A percentile compares a stretch with the other conserved stretches of the same genome.
These are phyloP conservation scores for Anolis carolinensis DNA, from an alignment of 2,113 vertebrate genomes.

Conservation along the genomic window DNA sequence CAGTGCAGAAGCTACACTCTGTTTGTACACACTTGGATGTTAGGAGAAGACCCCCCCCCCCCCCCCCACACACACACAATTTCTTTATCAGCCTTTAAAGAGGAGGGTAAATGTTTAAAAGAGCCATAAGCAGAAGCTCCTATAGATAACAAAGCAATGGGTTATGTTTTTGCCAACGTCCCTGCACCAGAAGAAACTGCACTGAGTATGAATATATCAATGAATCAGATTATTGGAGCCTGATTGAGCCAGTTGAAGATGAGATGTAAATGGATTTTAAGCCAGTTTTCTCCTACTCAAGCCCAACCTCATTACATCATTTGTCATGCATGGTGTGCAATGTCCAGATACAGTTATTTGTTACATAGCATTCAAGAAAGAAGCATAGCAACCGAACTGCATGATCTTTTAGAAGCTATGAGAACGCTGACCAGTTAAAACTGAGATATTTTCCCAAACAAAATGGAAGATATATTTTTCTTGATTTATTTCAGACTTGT, in stretches of 20 bases:
- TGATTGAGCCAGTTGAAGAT: too few species aligned
- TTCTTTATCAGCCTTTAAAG: background rate
- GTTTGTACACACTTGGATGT: background rate
- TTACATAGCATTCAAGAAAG: background rate
- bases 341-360: background rate
- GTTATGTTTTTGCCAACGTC: background rate
- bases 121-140: background rate
- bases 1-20: background rate
- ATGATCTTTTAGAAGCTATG: background rate
- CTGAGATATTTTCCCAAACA: background rate
- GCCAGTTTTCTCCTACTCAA: background rate
- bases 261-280: background rate
- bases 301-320: background rate
- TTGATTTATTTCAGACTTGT: background rate
- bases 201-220: background rate
- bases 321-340: background rate
- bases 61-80: too few species aligned
- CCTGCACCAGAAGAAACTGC: background rate
- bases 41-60: too few species aligned
- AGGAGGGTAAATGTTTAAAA: background rate
- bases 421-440: background rate
- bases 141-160: background rate
- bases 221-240: background rate
- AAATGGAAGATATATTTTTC: background rate
- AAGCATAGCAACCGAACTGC: background rate